These are phyloP conservation scores for Phylloscopus whistleri DNA, from an alignment of 2,113 vertebrate species.

Conservation along the genomic window DNA sequence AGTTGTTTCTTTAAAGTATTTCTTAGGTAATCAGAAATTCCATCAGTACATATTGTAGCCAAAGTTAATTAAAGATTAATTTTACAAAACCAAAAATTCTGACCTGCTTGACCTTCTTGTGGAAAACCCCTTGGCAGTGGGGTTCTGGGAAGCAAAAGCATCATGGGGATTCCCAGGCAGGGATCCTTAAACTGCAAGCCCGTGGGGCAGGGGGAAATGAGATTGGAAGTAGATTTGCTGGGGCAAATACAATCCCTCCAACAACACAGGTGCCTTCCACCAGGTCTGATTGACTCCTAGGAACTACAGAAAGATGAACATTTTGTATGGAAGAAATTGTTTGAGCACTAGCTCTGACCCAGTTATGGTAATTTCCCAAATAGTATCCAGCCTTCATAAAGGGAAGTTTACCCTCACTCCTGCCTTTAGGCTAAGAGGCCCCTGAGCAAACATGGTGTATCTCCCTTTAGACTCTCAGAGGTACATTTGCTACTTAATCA, in stretches of 20 bases:
- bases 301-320: neutral
- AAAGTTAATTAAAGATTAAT: neutral
- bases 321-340: neutral
- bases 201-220: neutral
- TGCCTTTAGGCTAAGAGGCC: neutral
- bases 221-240: neutral
- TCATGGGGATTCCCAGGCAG: neutral
- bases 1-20: neutral
- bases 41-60: neutral
- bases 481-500: neutral
- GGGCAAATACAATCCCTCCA: neutral
- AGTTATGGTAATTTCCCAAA: neutral
- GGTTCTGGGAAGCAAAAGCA: neutral
- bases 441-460: neutral
- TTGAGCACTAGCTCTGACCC: neutral
- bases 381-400: neutral
- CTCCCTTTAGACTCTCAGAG: neutral
- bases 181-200: neutral
- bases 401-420: neutral
- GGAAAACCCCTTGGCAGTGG: neutral
- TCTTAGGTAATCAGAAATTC: neutral
- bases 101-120: neutral
- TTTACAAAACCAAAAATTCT: neutral
- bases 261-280: neutral
- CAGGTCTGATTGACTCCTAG: accelerated